Evolutionary conservation across 2,113 vertebrate genomes (phyloP), one percentile per base, ranked within the genome.

Genomic region (Dicrurus megarhynchus): DNA sequence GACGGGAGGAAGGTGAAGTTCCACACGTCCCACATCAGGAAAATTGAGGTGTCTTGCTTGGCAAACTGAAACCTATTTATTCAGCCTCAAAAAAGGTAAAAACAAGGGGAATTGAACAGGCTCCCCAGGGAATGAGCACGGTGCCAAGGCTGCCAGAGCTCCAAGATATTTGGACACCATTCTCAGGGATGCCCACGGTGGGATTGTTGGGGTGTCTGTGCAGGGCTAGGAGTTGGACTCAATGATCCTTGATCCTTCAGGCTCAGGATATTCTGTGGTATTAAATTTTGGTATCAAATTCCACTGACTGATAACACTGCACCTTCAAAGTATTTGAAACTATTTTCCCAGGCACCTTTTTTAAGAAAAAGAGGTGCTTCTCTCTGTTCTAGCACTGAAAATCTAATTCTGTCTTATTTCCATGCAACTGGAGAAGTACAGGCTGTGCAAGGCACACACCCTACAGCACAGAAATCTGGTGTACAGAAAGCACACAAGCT

Each of bases 121-220:
- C 28, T 67, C 10, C 44, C 60, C 60, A 89, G 52, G 52, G 28
- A 73, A 59, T 60, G 69, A 44, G 9, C 23, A 21, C 11, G 0
- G 49, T 30, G 41, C 52, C 37, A 2, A 75, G 60, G 69, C 52
- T 74, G 77, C 87, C 86, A 74, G 68, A 89, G 77, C 68, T 81
- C 1, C 77, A 81, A 33, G 44, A 39, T 1, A 0, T 61, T 70
- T 78, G 84, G 33, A 7, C 22, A 69, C 0, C 0, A 1, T 37
- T 59, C 2, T 1, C 67, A 59, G 77, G 52, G 44, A 1, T 50
- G 46, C 37, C 1, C 60, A 57, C 52, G 52, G 28, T 14, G 60
- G 69, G 33, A 7, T 1, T 89, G 19, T 3, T 74, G 44, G 59
- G 52, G 59, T 12, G 32, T 5, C 21, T 80, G 67, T 1, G 59